These are phyloP conservation scores for Copidosoma floridanum DNA, from an alignment of 1,140 invertebrate genomes.

Conservation along the genomic window DNA sequence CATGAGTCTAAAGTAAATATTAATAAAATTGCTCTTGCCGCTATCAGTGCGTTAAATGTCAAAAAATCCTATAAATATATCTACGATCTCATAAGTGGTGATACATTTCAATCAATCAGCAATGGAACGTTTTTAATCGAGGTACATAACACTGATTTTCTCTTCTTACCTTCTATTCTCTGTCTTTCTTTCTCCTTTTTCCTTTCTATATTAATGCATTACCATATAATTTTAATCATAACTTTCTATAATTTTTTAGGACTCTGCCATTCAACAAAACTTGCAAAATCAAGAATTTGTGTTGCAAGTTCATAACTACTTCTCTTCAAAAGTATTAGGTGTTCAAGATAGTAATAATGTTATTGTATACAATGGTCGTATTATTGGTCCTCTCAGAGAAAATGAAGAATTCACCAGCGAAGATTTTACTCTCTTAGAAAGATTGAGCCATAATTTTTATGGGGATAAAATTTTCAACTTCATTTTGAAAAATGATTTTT, in stretches of 20 bases:
- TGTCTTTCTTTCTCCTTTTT: too few relatives aligned
- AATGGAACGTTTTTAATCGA: conserved; percentile 35
- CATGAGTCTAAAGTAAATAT: conserved; percentile 32
- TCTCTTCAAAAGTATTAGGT: conserved; percentile 56
- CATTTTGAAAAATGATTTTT: too few relatives aligned
- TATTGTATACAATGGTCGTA: conserved; percentile 85
- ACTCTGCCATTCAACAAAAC: conserved; percentile 40
- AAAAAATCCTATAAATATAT: conserved; percentile 42
- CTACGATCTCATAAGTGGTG: conserved; percentile 41
- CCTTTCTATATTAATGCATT: background rate
- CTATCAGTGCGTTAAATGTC: conserved; percentile 37
- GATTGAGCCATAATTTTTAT: conserved; percentile 71
- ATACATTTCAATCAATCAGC: conserved; percentile 34
- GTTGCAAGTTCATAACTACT: conserved; percentile 56
- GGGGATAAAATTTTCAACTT: conserved; percentile 78
- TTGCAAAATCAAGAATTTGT: conserved; percentile 46
- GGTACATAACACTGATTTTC: too few relatives aligned
- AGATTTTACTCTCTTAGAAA: conserved; percentile 89
- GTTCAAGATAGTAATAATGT: conserved; percentile 61
- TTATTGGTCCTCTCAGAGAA: conserved; percentile 79
- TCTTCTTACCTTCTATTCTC: background rate
- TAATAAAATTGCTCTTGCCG: conserved; percentile 46
- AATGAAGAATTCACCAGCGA: conserved; percentile 83
- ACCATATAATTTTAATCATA: too few relatives aligned
- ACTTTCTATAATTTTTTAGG: conserved; percentile 19